Evolutionary conservation across 2,888 invertebrate genomes (phyloP), one percentile per base, ranked within the genome.

Genomic region (Drosophila siamana): DNA sequence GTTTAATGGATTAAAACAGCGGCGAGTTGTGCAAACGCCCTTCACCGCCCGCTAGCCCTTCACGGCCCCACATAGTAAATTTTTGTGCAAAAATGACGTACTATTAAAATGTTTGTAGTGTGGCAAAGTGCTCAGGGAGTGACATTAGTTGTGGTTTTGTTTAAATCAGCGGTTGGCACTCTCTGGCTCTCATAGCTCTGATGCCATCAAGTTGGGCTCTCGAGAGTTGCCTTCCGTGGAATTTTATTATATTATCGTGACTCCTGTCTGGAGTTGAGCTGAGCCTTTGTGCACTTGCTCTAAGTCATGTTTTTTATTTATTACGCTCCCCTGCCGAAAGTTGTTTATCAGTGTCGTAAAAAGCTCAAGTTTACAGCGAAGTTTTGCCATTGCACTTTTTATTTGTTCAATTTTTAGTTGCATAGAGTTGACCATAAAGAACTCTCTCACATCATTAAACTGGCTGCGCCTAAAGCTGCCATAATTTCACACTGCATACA

Each of bases 1-100:
- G 52, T 33, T 46, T 36, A 62, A 68, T 52, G 68, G 41, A 48
- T 52, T 52, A 41, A 67, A 55, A 60, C 33, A 44, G 41, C 41
- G 13, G 19, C 55, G 38, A 52, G 43, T 43, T 30, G 4, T 36
- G 60, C 63, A 48, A 22, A 7, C 26, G 6, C 26, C 26, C 26
- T 6, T 7, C 26, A 24, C 26, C 26, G 26, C 1, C 26, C 26
- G 26, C 26, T 7, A 26, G 26, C 26, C 26, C 7, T 6, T 26
- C 26, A 7, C 26, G 6, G 7, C 26, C 26, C 26, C 26, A 26
- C 26, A 26, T 26, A 7, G 6, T 8, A 9, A 1, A 30, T 11
- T 30, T 30, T 30, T 11, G 30, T 11, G 16, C 36, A 51, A 16
- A 40, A 56, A 13, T 26, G n/a, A 26, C 26, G 19, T 38, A 50